Evolutionary conservation across 2,888 invertebrate genomes (phyloP).

Genomic region (Cryptocheilus praepositus): DNA sequence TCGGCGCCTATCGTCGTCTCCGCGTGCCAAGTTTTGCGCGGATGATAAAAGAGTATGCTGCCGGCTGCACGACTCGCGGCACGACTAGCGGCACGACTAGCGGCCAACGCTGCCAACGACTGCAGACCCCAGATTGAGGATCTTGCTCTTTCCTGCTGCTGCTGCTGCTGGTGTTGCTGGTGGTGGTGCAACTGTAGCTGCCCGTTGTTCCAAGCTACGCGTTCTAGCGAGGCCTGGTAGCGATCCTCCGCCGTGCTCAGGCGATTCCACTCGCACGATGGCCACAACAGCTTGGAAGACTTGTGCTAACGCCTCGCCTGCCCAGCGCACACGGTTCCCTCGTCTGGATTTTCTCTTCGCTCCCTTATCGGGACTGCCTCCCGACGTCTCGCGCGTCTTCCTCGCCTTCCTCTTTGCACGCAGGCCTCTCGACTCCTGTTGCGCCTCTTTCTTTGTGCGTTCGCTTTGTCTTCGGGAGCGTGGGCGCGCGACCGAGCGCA

Average conservation of each 20-base stretch:
- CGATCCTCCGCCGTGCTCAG: constrained; percentile 47
- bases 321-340: background rate
- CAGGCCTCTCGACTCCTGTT: background rate
- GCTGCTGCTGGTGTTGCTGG: background rate
- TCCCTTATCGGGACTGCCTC: background rate
- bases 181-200: constrained; percentile 15
- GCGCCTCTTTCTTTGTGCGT: constrained; percentile 7
- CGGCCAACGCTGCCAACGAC: constrained; percentile 32
- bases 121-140: background rate
- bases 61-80: constrained; percentile 31
- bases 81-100: constrained; percentile 32
- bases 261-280: constrained; percentile 42
- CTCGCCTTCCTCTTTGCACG: constrained; percentile 30
- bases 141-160: background rate
- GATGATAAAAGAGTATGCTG: constrained; percentile 48
- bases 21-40: constrained; percentile 51
- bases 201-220: constrained; percentile 34
- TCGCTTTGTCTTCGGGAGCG: constrained; percentile 14
- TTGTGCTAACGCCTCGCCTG: constrained; percentile 6
- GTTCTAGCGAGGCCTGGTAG: constrained; percentile 40
- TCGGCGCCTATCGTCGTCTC: constrained; percentile 59
- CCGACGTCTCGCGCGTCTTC: constrained; percentile 21
- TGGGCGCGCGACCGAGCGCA: constrained; percentile 5
- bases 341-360: constrained; percentile 24
- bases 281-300: constrained; percentile 69